These are phyloP conservation scores for Heterotis niloticus DNA, from an alignment of 2,113 vertebrate genomes.

Conservation along the genomic window DNA sequence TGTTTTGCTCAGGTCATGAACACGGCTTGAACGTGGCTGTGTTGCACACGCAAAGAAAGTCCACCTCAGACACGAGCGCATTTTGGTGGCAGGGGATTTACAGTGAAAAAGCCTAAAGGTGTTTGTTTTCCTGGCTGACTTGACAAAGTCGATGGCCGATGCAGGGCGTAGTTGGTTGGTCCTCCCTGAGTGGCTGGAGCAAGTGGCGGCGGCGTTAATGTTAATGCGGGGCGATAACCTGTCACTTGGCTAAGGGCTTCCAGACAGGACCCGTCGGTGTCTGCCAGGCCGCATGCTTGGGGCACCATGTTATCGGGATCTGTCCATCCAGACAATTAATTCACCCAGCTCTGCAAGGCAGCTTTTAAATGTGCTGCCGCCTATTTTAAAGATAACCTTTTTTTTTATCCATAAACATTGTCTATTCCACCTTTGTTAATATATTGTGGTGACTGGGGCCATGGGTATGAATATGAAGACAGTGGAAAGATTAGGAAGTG, in stretches of 20 bases:
- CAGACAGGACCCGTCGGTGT: conserved; percentile 13
- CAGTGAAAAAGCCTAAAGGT: neutral
- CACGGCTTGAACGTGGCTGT: neutral
- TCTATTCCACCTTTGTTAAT: neutral
- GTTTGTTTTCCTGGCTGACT: neutral
- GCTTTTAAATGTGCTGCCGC: conserved; percentile 31
- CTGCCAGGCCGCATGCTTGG: conserved; percentile 20
- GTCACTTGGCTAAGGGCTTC: neutral
- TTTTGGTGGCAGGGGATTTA: neutral
- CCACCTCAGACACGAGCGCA: neutral
- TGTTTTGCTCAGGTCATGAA: too few species aligned
- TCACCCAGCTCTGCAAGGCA: conserved; percentile 25
- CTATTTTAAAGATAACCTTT: conserved; percentile 30
- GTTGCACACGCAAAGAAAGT: too few species aligned
- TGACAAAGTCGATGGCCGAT: conserved; percentile 11
- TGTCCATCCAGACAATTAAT: conserved; percentile 26
- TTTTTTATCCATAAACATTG: conserved; percentile 23
- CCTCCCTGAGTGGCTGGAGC: neutral
- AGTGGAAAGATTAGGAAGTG: too few species aligned
- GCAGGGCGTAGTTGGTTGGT: neutral
- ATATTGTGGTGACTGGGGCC: too few species aligned
- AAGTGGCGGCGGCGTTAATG: neutral
- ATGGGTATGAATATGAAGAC: too few species aligned
- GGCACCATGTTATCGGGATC: conserved; percentile 30
- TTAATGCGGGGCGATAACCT: conserved; percentile 25